Evolutionary conservation across 2,888 invertebrate species (phyloP).

Genomic region (Hirtodrosophila duncani): DNA sequence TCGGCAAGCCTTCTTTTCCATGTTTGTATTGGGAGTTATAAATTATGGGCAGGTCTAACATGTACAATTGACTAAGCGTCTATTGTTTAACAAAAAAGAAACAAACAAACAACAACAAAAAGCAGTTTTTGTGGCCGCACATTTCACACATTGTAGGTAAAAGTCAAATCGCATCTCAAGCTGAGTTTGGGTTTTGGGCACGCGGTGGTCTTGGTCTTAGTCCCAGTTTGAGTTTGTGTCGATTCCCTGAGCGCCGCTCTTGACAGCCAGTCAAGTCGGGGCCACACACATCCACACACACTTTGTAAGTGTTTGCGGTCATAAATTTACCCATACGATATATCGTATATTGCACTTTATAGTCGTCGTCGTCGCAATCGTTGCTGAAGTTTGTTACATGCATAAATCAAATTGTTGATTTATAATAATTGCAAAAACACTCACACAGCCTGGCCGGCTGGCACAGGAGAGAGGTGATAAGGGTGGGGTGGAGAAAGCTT

Average conservation of each 20-base stretch:
- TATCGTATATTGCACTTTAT: constrained; percentile 27
- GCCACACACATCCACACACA: constrained; percentile 21
- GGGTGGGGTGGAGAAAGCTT: constrained; percentile 10
- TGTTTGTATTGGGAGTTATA: no score
- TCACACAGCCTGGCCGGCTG: constrained; percentile 18
- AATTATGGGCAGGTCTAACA: no score
- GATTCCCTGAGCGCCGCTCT: no score
- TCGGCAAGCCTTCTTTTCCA: no score
- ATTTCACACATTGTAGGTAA: constrained; percentile 38
- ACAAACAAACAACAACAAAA: no score
- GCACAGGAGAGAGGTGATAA: neutral
- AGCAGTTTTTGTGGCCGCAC: constrained; percentile 5
- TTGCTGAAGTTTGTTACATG: constrained; percentile 56
- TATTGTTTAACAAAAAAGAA: no score
- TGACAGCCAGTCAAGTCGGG: no score
- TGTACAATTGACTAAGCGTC: no score
- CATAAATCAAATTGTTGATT: constrained; percentile 66
- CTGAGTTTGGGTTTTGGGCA: no score
- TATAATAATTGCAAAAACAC: constrained; percentile 63
- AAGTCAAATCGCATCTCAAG: neutral
- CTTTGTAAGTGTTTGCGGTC: constrained; percentile 56
- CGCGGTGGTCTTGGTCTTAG: no score
- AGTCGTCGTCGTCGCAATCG: constrained; percentile 37
- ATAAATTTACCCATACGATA: constrained; percentile 39
- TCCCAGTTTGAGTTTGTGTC: no score